A percentile compares a stretch with the other conserved stretches of the same genome.
Evolutionary conservation across 2,888 invertebrate genomes (phyloP).

Genomic region (Rhagophthalmus giganteus): DNA sequence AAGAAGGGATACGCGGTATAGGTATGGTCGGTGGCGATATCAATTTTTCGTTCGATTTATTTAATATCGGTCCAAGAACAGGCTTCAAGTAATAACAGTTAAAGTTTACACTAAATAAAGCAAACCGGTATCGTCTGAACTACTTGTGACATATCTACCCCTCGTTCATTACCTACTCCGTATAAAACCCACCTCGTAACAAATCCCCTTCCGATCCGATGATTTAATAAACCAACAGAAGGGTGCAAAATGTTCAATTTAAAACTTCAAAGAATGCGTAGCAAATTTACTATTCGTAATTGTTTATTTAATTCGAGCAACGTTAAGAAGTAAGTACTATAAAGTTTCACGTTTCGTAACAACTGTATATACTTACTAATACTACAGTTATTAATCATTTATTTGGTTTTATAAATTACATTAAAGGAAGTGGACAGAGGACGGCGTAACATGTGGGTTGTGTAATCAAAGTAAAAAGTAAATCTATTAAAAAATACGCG

Average conservation of each 20-base stretch:
- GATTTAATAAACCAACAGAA: constrained; percentile 51
- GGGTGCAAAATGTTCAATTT: constrained; percentile 53
- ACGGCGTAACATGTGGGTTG: constrained; percentile 29
- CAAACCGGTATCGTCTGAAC: constrained; percentile 9
- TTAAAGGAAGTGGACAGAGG: constrained; percentile 16
- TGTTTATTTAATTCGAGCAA: constrained; percentile 15
- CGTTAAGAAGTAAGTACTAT: not conserved
- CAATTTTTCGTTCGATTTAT: constrained; percentile 6
- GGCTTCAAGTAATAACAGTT: constrained; percentile 17
- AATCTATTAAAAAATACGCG: constrained; percentile 34
- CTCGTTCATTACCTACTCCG: constrained; percentile 9
- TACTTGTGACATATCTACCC: constrained; percentile 19
- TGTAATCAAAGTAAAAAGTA: constrained; percentile 27
- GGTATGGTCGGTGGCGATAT: not conserved
- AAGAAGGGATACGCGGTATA: not conserved
- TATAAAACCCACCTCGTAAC: constrained; percentile 12
- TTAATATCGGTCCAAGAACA: constrained; percentile 17
- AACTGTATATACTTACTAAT: not conserved
- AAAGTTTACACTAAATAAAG: constrained; percentile 33
- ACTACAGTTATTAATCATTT: constrained; percentile 11
- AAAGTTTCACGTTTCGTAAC: not conserved
- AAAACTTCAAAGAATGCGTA: constrained; percentile 55
- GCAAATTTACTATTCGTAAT: constrained; percentile 55
- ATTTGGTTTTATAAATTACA: constrained; percentile 18
- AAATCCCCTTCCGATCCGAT: constrained; percentile 45